Evolutionary conservation across 2,797 vertebrate genomes (phyloP).

Genomic region (Pterois miles): DNA sequence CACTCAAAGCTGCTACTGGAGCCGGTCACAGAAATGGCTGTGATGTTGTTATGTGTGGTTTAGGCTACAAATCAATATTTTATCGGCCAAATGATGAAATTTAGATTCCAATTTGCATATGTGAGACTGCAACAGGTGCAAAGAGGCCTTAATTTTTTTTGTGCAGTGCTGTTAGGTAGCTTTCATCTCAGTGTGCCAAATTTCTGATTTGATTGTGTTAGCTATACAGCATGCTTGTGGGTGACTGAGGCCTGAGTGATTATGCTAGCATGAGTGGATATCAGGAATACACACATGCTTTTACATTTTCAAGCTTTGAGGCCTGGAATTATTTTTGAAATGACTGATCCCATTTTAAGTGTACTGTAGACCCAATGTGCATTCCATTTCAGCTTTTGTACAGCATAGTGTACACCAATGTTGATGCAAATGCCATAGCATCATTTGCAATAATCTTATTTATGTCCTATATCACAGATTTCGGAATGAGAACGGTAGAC

Average conservation of each 20-base stretch:
- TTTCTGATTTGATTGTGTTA: conserved; percentile 22
- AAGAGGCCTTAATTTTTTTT: neutral
- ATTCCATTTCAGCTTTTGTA: neutral
- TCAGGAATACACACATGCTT: neutral
- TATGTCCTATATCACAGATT: neutral
- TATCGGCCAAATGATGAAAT: conserved; percentile 5
- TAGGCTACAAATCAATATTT: conserved; percentile 9
- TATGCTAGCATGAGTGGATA: neutral
- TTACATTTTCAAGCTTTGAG: neutral
- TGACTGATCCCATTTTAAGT: neutral
- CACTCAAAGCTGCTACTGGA: neutral
- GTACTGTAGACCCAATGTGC: neutral
- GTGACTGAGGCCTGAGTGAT: neutral
- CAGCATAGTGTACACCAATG: neutral
- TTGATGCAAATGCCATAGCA: neutral
- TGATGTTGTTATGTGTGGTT: conserved; percentile 11
- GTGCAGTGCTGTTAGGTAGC: conserved; percentile 2
- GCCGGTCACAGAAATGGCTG: conserved; percentile 1
- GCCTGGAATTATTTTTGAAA: neutral
- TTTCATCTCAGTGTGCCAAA: conserved; percentile 10
- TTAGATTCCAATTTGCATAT: conserved; percentile 4
- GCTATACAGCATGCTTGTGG: neutral
- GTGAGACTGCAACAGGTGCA: conserved; percentile 5
- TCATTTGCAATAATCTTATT: neutral
- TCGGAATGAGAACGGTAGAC: neutral